Base-by-base conservation (phyloP, 1,140 invertebrate species). In the Polypedilum vanderplanki region DNA sequence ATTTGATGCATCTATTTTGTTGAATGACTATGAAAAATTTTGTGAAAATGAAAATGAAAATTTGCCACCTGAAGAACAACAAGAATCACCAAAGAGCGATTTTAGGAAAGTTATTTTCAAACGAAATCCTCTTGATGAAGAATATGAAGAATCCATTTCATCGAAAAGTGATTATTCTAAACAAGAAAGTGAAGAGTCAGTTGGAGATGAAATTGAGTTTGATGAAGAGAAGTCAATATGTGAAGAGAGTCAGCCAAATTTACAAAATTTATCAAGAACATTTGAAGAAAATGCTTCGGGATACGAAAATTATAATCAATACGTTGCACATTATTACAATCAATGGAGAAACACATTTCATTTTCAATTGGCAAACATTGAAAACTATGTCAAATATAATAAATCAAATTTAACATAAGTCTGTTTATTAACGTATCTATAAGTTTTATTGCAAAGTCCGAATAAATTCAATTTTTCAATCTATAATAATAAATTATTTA, bases 371-470 rank as follows among this genome's bases (percentile, higher is more conserved):
- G 65, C 65, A 20, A 18, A 70, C 65, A 70, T 70, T 18, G 17
- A 70, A 22, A 70, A 70, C 10, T 70, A 70, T 70, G 12, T 57
- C 12, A 57, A 57, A n/a, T 12, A 57, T 57, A 57, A 57, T 57
- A 12, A 12, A 1, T 12, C 12, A 57, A n/a, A 57, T 57, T 57
- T 57, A 12, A 15, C 3, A 4, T 57, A 15, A 57, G 24, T 33
- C 5, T 33, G 24, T 33, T 33, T 33, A 33, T 33, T 33, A 33
- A 33, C 5, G 24, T 33, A 33, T 33, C n/a, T n/a, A n/a, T n/a
- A n/a, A n/a, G 24, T 5, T 33, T 33, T 33, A 33, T 33, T 33
- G 24, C 24, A 33, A 33, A 3, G 24, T 33, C 24, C 1, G 24
- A 33, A 33, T 33, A 33, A 33, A 33, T 33, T 33, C 24, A 33